Percentiles rank a stretch among this genome's conserved stretches.
Evolutionary conservation across 2,888 invertebrate species (phyloP).

Genomic region (Pristionchus maxplancki): DNA sequence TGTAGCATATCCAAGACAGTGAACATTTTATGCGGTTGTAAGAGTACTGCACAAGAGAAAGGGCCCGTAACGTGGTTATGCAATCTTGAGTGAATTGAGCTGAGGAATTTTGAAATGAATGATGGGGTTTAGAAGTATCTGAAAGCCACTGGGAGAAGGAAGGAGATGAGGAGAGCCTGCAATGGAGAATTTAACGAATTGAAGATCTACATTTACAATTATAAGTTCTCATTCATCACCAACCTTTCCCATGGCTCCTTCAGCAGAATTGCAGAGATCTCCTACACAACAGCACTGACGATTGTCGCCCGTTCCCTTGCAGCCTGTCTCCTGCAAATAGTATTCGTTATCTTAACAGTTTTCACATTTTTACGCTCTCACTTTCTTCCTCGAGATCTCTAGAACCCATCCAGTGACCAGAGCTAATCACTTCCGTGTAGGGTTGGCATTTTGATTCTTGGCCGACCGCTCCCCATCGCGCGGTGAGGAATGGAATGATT

Average conservation of each 20-base stretch:
- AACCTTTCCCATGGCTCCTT: constrained; percentile 20
- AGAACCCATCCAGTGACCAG: not conserved
- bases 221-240: not conserved
- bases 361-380: too few species aligned
- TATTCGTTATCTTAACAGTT: too few species aligned
- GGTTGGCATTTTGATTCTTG: too few species aligned
- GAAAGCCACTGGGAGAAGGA: not conserved
- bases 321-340: constrained; percentile 63
- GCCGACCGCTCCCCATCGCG: too few species aligned
- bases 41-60: not conserved
- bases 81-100: constrained; percentile 25
- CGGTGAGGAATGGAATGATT: too few species aligned
- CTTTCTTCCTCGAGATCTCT: not conserved
- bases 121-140: constrained; percentile 10
- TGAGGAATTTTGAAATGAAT: not conserved
- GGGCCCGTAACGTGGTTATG: constrained; percentile 24
- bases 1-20: constrained; percentile 18
- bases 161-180: constrained; percentile 33
- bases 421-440: not conserved
- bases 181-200: not conserved
- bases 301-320: constrained; percentile 60
- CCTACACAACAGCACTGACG: constrained; percentile 64
- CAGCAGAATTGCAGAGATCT: constrained; percentile 63
- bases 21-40: not conserved
- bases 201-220: too few species aligned